Evolutionary conservation across 2,797 vertebrate species (phyloP).

Genomic region (Cygnus olor): DNA sequence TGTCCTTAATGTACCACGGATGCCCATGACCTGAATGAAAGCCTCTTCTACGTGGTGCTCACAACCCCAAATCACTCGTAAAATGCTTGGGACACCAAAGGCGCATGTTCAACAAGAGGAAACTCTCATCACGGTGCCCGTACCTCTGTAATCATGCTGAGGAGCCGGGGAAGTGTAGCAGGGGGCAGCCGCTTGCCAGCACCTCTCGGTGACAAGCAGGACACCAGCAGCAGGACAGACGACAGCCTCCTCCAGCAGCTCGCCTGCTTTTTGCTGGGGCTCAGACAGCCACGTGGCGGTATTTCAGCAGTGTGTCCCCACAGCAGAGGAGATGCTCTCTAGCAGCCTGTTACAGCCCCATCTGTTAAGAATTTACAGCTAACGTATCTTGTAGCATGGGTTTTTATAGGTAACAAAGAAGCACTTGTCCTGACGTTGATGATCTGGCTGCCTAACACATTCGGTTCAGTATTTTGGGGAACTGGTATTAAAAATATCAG

Average conservation of each 20-base stretch:
- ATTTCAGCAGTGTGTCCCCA: slow-evolving; percentile 1
- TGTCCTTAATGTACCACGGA: fast-evolving
- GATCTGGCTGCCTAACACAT: fast-evolving
- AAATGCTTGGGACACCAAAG: fast-evolving
- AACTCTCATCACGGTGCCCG: fast-evolving
- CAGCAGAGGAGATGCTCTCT: slow-evolving; percentile 40
- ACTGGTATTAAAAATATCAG: background rate
- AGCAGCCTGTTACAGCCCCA: slow-evolving; percentile 55
- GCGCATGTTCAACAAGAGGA: background rate
- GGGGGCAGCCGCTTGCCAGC: background rate
- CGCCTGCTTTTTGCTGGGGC: background rate
- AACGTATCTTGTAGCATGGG: background rate
- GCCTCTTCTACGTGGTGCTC: fast-evolving
- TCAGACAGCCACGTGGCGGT: background rate
- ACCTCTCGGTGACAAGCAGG: background rate
- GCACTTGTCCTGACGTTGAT: background rate
- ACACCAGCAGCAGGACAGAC: slow-evolving; percentile 26
- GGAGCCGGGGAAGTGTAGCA: background rate
- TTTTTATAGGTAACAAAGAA: background rate
- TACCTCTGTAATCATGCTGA: background rate
- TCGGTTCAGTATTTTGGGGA: background rate
- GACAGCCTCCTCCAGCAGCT: slow-evolving; percentile 48
- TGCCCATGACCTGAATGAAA: fast-evolving
- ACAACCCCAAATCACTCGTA: background rate
- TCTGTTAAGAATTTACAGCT: slow-evolving; percentile 44